Base-by-base conservation (phyloP, 2,797 vertebrate species). In the Alauda arvensis region DNA sequence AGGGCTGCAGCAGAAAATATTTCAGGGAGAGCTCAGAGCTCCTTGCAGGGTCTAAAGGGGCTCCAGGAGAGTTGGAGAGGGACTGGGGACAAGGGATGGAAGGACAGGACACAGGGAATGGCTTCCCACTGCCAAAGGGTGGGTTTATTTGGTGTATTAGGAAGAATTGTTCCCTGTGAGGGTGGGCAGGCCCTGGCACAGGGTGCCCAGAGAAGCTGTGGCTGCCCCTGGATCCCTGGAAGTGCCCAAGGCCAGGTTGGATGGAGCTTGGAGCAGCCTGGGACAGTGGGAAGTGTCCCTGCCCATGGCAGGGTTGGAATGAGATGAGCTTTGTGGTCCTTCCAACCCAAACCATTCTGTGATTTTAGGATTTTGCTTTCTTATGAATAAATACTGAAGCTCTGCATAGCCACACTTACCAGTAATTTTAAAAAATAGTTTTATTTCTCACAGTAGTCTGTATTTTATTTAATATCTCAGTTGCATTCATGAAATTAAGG, bases 191-290 rank as follows among this genome's bases (percentile, higher is more conserved):
- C 18, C 21, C 52, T 83, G 37, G 61, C 52, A 66, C 45, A 74
- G 79, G 11, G 1, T 66, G 33, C 31, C 18, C 28, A 61, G 55
- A 68, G 37, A 2, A 74, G 55, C 77, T 74, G 42, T 43, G 69
- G 42, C 49, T 80, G 49, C 9, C 7, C 48, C 62, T 56, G 59
- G 17, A 49, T 67, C 42, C 34, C 55, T 74, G 77, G 48, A 0
- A 61, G 9, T 49, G 49, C 0, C 17, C 55, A 39, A 68, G n/a
- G 24, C 8, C 48, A 49, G n/a, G 42, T 0, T 68, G 69, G 61
- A 55, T 0, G 0, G 42, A 26, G 13, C 6, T 55, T 43, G 68
- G 55, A 74, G 9, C 1, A 1, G 0, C 16, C 34, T 61, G 77
- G 34, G 26, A 0, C 0, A 2, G 42, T 10, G n/a, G 48, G 3